Evolutionary conservation across 2,113 vertebrate genomes (phyloP), one percentile per base, ranked within the genome.

Genomic region (Bufo gargarizans): DNA sequence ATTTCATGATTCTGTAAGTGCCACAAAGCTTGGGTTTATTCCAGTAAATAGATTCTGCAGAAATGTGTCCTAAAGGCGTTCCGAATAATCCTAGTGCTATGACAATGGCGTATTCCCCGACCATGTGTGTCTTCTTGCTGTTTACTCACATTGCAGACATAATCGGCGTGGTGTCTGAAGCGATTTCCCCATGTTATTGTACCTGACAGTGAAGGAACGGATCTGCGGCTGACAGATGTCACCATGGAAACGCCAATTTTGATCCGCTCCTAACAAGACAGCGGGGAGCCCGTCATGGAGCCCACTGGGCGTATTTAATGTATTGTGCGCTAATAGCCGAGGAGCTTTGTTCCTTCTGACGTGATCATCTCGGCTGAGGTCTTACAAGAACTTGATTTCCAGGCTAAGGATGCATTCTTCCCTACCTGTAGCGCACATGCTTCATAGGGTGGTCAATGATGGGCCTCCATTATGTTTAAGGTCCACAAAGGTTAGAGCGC

Each of bases 181-280:
- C 50, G 3, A 78, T 78, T 56, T 78, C 77, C 47, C 13, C n/a
- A 43, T 80, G 53, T 80, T 43, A 16, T 80, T 16, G 55, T 33
- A 80, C 59, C n/a, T 80, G 55, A 76, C 56, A 19, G 45, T 82
- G 59, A 65, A 19, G 50, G 61, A 83, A 67, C 53, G 61, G 17
- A 83, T 83, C 61, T 61, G 20, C 63, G 11, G 20, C 61, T 83
- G 58, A 67, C 47, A 69, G 17, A 67, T 67, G 81, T 83, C 58
- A 47, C 81, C 63, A 83, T 83, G 63, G 81, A 83, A 67, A 67
- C 45, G 67, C 63, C 47, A 50, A 83, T 83, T 16, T 45, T n/a
- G 63, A 83, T 67, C 58, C 61, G 22, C 81, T 69, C 33, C 81
- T 83, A 83, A 83, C 81, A 53, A 83, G 81, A 61, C 63, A 83